These are phyloP conservation scores for Rhegmatorhina hoffmannsi DNA, from an alignment of 2,113 vertebrate species.

Conservation along the genomic window DNA sequence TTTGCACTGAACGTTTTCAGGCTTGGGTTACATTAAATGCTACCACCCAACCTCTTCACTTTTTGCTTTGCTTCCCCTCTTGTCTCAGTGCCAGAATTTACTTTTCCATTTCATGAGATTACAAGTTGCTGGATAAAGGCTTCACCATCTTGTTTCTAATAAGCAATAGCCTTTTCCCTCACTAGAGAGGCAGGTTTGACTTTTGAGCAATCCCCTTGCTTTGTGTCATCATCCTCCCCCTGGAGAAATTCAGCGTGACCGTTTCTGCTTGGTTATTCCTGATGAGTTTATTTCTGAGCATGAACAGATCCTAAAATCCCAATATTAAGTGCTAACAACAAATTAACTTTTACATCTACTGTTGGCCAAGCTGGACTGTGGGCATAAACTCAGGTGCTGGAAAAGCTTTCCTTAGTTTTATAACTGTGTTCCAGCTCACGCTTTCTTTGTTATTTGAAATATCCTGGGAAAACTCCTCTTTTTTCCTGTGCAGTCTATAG, in stretches of 20 bases:
- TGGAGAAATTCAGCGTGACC: not conserved
- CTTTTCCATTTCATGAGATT: not conserved
- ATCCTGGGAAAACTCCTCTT: not conserved
- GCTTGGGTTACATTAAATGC: not conserved
- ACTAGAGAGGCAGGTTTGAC: not conserved
- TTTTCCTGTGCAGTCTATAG: not conserved
- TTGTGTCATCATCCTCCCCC: not conserved
- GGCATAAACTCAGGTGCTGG: not conserved
- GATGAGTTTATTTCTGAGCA: not conserved
- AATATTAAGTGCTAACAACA: not conserved
- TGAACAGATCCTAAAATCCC: not conserved
- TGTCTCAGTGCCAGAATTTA: not conserved
- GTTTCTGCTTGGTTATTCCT: not conserved
- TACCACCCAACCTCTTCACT: not conserved
- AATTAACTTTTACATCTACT: constrained; percentile 6
- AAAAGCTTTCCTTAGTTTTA: not conserved
- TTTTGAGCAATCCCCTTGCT: not conserved
- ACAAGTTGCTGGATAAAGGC: not conserved
- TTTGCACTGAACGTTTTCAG: not conserved
- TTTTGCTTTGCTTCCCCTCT: not conserved
- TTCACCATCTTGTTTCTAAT: not conserved
- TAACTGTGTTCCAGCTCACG: not conserved
- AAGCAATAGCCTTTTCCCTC: not conserved
- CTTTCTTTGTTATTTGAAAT: not conserved
- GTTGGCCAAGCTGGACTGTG: not conserved